phyloP scores from a whole-genome alignment of 1,140 invertebrate genomes.

The Gonatopus flavifemur region DNA sequence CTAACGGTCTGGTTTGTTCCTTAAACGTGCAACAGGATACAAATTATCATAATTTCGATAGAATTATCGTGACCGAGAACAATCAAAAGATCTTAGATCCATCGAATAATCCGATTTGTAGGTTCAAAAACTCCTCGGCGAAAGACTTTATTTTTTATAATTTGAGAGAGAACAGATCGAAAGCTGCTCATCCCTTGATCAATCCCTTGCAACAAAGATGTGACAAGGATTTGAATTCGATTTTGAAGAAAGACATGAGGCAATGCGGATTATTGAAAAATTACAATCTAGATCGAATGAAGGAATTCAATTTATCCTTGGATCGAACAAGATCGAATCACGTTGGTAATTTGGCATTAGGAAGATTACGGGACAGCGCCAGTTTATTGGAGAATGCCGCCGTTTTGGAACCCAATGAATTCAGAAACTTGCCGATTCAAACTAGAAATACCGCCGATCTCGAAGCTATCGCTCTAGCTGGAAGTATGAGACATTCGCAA shows the following conservation, averaged over 20 bases:
- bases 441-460: slow-evolving; percentile 37
- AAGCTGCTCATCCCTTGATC: slow-evolving; percentile 25
- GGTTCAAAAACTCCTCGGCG: slow-evolving; percentile 27
- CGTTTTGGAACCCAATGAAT: slow-evolving; percentile 37
- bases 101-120: slow-evolving; percentile 26
- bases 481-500: slow-evolving; percentile 46
- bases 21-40: slow-evolving; percentile 17
- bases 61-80: no score
- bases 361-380: slow-evolving; percentile 28
- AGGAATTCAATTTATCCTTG: slow-evolving; percentile 34
- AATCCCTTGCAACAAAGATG: slow-evolving; percentile 21
- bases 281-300: slow-evolving; percentile 37
- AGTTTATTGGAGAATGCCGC: slow-evolving; percentile 32
- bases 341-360: slow-evolving; percentile 27
- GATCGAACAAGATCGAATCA: slow-evolving; percentile 35
- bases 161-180: slow-evolving; percentile 30
- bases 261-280: slow-evolving; percentile 38
- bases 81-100: slow-evolving; percentile 29
- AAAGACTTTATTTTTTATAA: slow-evolving; percentile 39
- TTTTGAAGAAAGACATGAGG: slow-evolving; percentile 32
- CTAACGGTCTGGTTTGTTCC: no score
- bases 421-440: slow-evolving; percentile 41
- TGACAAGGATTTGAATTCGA: slow-evolving; percentile 27
- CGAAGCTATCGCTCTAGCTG: slow-evolving; percentile 44
- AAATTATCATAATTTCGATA: no score